Conservation (phyloP, 2,797 vertebrate species). For the Melanotaenia parkinsoni region DNA sequence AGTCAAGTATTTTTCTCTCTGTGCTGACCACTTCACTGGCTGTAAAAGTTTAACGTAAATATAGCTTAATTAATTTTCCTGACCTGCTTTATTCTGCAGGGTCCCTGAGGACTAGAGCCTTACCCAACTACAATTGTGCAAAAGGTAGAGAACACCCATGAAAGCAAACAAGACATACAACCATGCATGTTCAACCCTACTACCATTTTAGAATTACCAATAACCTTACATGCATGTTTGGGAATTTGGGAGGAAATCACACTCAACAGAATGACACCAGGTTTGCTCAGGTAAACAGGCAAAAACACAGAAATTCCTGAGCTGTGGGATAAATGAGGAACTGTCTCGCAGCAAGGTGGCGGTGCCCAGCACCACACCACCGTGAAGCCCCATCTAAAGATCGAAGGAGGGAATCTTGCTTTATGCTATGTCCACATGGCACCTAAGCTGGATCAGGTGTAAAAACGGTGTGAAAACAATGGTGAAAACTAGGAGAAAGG, state of each 20-base stretch:
- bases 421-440: too few species aligned
- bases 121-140: neutral
- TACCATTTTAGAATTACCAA: neutral
- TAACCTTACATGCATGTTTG: neutral
- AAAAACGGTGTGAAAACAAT: too few species aligned
- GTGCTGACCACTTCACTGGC: conserved; percentile 27
- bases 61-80: neutral
- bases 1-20: conserved; percentile 23
- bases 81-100: neutral
- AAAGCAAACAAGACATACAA: neutral
- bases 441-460: too few species aligned
- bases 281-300: neutral
- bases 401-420: too few species aligned
- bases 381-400: too few species aligned
- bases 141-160: neutral
- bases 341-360: too few species aligned
- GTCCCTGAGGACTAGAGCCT: neutral
- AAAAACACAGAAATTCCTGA: neutral
- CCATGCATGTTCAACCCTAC: neutral
- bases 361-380: too few species aligned
- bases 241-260: neutral
- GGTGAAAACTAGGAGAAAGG: too few species aligned
- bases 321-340: too few species aligned
- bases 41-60: conserved; percentile 11
- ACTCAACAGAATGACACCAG: neutral